Conservation (phyloP, 1,140 invertebrate genomes). For the Eueides isabella region DNA sequence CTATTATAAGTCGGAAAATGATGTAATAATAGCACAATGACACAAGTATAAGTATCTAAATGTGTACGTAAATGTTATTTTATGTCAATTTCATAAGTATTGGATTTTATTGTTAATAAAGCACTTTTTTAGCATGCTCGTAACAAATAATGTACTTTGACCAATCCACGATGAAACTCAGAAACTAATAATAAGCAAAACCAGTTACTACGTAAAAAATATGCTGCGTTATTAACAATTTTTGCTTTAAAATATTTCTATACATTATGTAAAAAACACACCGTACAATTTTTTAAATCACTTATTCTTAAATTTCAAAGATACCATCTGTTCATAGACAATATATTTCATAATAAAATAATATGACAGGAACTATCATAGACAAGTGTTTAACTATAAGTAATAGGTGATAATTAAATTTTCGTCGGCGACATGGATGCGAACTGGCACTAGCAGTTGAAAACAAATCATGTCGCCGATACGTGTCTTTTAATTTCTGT, state of each 20-base stretch:
- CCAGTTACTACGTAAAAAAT: neutral
- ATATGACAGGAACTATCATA: neutral
- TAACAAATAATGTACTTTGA: neutral
- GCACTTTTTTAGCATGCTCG: neutral
- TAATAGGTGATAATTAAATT: too few species aligned
- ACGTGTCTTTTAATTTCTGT: too few species aligned
- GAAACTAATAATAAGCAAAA: conserved; percentile 1
- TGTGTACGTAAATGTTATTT: too few species aligned
- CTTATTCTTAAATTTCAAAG: neutral
- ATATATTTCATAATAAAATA: neutral
- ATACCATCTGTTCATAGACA: neutral
- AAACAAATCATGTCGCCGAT: too few species aligned
- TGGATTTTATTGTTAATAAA: neutral
- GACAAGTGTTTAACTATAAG: too few species aligned
- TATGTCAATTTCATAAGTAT: neutral
- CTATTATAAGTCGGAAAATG: too few species aligned
- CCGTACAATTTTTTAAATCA: neutral
- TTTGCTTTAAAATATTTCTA: neutral
- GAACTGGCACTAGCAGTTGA: too few species aligned
- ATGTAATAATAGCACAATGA: neutral
- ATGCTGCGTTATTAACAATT: neutral
- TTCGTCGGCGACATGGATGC: too few species aligned
- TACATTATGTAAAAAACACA: neutral
- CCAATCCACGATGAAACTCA: neutral
- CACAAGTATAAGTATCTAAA: neutral